Percentiles rank a stretch among this genome's conserved stretches.
Evolutionary conservation across 2,888 invertebrate genomes (phyloP).

Genomic region (Rhagium mordax): DNA sequence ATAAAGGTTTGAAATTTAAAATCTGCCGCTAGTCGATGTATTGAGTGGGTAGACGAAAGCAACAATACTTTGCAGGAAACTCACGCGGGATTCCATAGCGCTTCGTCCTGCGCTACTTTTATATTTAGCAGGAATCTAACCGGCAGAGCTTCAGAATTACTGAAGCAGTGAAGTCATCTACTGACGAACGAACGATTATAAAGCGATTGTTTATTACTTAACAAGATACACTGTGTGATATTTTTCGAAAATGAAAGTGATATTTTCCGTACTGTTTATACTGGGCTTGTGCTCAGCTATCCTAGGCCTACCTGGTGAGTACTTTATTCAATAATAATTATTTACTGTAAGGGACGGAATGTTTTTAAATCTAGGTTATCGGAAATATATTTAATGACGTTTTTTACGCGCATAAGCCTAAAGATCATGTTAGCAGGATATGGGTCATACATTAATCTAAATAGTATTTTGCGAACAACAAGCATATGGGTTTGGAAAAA

Average conservation of each 20-base stretch:
- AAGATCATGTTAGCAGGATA: not conserved
- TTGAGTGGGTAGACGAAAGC: not conserved
- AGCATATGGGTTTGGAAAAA: too few relatives aligned
- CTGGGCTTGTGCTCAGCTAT: not conserved
- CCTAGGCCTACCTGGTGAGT: slow-evolving; percentile 22
- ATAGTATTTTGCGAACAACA: not conserved
- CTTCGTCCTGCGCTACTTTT: slow-evolving; percentile 34
- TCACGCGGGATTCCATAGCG: slow-evolving; percentile 37
- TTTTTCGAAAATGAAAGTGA: slow-evolving; percentile 31
- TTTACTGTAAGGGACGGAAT: not conserved
- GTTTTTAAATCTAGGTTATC: not conserved
- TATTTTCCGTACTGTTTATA: not conserved
- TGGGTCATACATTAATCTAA: not conserved
- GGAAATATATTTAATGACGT: not conserved
- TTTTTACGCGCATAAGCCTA: not conserved
- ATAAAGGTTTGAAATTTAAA: not conserved
- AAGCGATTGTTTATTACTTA: slow-evolving; percentile 8
- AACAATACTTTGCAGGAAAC: slow-evolving; percentile 15
- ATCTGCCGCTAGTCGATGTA: slow-evolving; percentile 17
- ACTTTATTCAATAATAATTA: slow-evolving; percentile 1
- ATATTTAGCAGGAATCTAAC: slow-evolving; percentile 45
- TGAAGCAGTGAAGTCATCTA: slow-evolving; percentile 33
- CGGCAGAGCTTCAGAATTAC: slow-evolving; percentile 31
- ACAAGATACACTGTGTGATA: slow-evolving; percentile 15
- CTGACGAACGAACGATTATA: slow-evolving; percentile 32